Conservation (phyloP, 2,797 vertebrate species). For the Gouania willdenowi region DNA sequence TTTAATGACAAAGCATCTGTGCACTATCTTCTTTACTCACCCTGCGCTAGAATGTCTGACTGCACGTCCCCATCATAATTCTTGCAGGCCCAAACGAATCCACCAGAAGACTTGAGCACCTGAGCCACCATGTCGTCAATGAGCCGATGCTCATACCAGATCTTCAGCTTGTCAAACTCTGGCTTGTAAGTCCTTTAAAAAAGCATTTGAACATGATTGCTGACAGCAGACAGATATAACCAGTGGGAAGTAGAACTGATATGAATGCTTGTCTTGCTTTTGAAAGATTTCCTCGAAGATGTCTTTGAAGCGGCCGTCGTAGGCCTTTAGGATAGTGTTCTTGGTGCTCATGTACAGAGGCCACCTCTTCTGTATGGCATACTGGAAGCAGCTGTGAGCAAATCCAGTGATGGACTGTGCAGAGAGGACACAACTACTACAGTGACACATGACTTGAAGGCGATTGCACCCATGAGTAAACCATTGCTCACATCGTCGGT, state of each 20-base stretch:
- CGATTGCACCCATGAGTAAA: background rate
- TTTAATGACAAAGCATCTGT: too few species aligned
- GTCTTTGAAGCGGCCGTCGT: conserved; percentile 95
- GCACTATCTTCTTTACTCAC: too few species aligned
- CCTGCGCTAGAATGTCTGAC: conserved; percentile 96
- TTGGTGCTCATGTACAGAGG: conserved; percentile 98
- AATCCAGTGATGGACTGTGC: conserved; percentile 92
- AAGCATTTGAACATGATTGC: background rate
- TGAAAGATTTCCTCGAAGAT: conserved; percentile 93
- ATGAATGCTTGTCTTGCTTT: conserved; percentile 67
- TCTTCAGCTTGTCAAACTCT: conserved; percentile 90
- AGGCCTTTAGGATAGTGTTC: conserved; percentile 96
- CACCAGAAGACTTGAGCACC: conserved; percentile 89
- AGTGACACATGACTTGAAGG: too few species aligned
- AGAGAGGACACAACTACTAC: too few species aligned
- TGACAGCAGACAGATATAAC: background rate
- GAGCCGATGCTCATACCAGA: conserved; percentile 97
- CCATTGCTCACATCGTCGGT: conserved; percentile 83
- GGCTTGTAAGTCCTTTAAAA: conserved; percentile 84
- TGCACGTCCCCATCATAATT: conserved; percentile 97
- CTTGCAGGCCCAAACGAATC: conserved; percentile 98
- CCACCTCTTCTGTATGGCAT: conserved; percentile 91
- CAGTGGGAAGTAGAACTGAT: background rate
- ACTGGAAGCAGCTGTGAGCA: conserved; percentile 98
- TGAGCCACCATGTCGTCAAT: conserved; percentile 99